Evolutionary conservation across 2,797 vertebrate species (phyloP).

Genomic region (Pelobates cultripes): DNA sequence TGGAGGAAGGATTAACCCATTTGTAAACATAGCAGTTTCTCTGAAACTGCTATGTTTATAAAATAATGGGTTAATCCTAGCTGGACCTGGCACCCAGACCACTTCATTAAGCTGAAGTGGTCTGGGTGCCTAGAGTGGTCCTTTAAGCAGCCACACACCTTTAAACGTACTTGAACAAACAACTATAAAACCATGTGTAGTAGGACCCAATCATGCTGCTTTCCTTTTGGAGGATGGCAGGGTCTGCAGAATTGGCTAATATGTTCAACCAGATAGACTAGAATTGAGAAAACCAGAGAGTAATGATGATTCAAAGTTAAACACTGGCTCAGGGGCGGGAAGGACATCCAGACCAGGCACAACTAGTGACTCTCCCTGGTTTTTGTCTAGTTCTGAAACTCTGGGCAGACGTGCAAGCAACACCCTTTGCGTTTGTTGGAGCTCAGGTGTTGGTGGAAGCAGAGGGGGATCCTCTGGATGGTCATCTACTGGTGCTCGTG

Average conservation of each 20-base stretch:
- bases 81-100: too few species aligned
- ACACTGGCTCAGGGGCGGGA: constrained; percentile 99
- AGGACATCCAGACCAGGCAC: constrained; percentile 99
- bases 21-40: too few species aligned
- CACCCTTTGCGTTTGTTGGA: constrained; percentile 98
- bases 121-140: too few species aligned
- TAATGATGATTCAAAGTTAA: constrained; percentile 99
- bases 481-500: constrained; percentile 92
- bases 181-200: constrained; percentile 97
- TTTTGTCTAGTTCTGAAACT: constrained; percentile 99
- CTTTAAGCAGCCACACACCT: constrained; percentile 97
- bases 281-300: constrained; percentile 98
- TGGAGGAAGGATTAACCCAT: too few species aligned
- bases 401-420: constrained; percentile 99
- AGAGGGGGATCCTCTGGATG: constrained; percentile 91
- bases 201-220: constrained; percentile 98
- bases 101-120: too few species aligned
- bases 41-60: too few species aligned
- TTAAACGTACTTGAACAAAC: constrained; percentile 97
- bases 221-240: constrained; percentile 99
- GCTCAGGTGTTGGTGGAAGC: constrained; percentile 91
- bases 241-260: constrained; percentile 97
- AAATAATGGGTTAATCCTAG: too few species aligned
- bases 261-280: constrained; percentile 96
- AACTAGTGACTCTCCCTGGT: constrained; percentile 99